A percentile compares a stretch with the other conserved stretches of the same genome.
Conservation (phyloP, 2,113 vertebrate species). For the Tragelaphus scriptus region DNA sequence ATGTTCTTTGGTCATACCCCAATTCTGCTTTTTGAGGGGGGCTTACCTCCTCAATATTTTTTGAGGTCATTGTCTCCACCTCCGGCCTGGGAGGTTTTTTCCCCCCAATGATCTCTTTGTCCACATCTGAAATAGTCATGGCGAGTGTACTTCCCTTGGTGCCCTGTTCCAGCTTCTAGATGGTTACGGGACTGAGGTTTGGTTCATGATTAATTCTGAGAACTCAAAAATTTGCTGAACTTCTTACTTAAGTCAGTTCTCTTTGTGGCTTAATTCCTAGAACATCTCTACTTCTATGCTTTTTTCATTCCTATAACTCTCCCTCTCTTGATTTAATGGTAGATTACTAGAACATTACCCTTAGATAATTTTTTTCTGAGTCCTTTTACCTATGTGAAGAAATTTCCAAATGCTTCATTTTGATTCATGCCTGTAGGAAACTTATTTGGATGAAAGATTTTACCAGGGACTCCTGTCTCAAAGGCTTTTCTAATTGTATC, state of each 20-base stretch:
- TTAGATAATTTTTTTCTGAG: neutral
- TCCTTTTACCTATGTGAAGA: neutral
- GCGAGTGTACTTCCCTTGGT: neutral
- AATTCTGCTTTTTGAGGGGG: neutral
- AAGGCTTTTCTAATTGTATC: neutral
- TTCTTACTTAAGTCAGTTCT: neutral
- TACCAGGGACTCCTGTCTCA: neutral
- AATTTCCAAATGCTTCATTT: neutral
- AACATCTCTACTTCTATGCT: neutral
- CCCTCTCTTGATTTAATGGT: neutral
- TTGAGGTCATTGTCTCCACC: neutral
- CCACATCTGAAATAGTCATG: neutral
- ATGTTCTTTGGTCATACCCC: neutral
- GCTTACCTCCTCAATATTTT: neutral
- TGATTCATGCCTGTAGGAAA: neutral
- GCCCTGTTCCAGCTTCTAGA: neutral
- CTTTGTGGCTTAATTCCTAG: neutral
- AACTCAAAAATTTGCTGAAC: neutral
- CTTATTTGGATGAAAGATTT: neutral
- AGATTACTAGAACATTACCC: neutral
- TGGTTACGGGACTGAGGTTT: neutral
- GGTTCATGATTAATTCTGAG: slow-evolving; percentile 1
- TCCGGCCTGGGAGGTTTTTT: neutral
- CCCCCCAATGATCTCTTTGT: neutral
- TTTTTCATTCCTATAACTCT: neutral